Evolutionary conservation across 2,888 invertebrate genomes (phyloP).

Genomic region (Leuctra nigra): DNA sequence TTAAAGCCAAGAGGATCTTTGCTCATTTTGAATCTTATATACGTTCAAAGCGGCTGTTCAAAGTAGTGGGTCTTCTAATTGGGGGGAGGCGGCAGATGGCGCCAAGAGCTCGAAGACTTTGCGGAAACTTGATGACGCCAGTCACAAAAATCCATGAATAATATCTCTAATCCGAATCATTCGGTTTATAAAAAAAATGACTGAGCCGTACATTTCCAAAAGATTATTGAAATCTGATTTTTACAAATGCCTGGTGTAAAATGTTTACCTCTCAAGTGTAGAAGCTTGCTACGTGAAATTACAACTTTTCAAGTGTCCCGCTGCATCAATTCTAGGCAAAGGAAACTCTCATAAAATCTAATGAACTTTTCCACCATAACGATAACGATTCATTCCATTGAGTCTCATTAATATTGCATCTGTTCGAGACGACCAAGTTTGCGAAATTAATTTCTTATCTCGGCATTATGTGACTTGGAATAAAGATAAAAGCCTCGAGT

Average conservation of each 20-base stretch:
- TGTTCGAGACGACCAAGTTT: too few relatives aligned
- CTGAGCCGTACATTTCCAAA: neutral
- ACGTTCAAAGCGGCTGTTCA: slow-evolving; percentile 11
- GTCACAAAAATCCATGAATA: slow-evolving; percentile 15
- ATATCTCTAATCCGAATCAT: slow-evolving; percentile 5
- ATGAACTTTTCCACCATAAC: too few relatives aligned
- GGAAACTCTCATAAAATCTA: too few relatives aligned
- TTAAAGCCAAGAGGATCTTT: slow-evolving; percentile 17
- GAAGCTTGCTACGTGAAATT: too few relatives aligned
- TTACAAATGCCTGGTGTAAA: neutral
- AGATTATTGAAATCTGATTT: neutral
- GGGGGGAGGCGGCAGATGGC: slow-evolving; percentile 20
- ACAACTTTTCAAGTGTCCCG: too few relatives aligned
- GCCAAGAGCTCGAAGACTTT: slow-evolving; percentile 15
- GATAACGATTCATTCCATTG: too few relatives aligned
- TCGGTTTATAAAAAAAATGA: neutral
- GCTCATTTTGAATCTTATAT: slow-evolving; percentile 17
- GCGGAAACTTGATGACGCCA: slow-evolving; percentile 18
- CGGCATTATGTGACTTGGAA: too few relatives aligned
- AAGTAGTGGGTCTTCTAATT: slow-evolving; percentile 12
- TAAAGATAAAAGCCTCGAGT: too few relatives aligned
- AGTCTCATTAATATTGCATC: too few relatives aligned
- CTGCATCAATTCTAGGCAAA: too few relatives aligned
- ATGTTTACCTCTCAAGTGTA: too few relatives aligned
- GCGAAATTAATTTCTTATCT: too few relatives aligned